phyloP scores from a whole-genome alignment of 2,797 vertebrate genomes.

The Squalus acanthias region DNA sequence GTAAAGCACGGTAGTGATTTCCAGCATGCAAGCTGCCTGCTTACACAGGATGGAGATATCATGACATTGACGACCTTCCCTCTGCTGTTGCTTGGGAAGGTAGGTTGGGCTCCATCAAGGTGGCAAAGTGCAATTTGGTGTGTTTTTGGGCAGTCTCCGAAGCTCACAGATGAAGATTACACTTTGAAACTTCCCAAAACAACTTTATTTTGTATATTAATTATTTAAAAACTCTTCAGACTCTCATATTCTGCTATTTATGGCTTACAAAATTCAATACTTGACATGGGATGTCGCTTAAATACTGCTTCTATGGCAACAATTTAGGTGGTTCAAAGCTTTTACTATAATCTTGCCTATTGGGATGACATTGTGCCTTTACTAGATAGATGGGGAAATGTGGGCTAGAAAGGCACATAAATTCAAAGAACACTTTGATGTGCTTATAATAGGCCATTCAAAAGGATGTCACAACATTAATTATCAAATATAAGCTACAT shows the following conservation, averaged over 20 bases:
- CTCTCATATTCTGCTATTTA: neutral
- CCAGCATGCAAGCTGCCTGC: no score
- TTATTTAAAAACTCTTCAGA: constrained; percentile 1
- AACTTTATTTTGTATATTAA: neutral
- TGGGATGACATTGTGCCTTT: constrained; percentile 7
- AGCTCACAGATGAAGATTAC: neutral
- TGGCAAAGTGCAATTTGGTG: neutral
- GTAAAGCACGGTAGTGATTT: neutral
- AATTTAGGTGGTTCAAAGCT: neutral
- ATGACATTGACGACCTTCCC: neutral
- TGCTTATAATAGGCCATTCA: neutral
- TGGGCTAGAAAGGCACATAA: neutral
- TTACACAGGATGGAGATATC: neutral
- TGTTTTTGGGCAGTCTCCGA: neutral
- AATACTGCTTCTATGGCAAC: neutral
- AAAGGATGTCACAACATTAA: neutral
- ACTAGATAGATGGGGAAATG: neutral
- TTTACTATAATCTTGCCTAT: neutral
- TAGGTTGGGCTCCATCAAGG: neutral
- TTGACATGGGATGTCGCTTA: neutral
- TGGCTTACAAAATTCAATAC: neutral
- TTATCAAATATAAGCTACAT: constrained; percentile 4
- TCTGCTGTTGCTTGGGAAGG: neutral
- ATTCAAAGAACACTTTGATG: neutral
- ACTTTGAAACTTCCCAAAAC: neutral